Evolutionary conservation across 2,113 vertebrate species (phyloP).

Genomic region (Corythornis cristatus): DNA sequence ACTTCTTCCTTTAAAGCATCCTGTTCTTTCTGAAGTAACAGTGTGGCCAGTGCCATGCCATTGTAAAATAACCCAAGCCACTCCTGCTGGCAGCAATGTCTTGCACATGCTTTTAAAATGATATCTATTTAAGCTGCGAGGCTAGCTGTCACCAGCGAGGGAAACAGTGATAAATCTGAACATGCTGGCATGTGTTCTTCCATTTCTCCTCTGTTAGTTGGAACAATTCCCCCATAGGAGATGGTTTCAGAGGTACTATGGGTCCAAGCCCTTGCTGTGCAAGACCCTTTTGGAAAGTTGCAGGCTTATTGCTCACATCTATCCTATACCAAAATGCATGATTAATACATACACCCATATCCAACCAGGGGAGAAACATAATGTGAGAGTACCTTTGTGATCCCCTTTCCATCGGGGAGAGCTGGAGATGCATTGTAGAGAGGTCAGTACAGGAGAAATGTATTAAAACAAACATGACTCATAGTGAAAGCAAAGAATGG

Average conservation of each 20-base stretch:
- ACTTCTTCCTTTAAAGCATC: fast-evolving
- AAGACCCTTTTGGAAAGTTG: background rate
- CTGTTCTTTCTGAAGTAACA: fast-evolving
- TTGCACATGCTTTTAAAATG: background rate
- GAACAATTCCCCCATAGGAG: background rate
- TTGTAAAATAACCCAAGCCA: fast-evolving
- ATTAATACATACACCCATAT: fast-evolving
- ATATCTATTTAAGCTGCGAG: background rate
- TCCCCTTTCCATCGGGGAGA: background rate
- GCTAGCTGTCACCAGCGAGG: background rate
- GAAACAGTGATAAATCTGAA: background rate
- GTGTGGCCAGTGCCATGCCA: fast-evolving
- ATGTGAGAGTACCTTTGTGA: background rate
- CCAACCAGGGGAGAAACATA: background rate
- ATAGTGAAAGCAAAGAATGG: background rate
- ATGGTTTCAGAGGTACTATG: background rate
- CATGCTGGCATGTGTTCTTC: background rate
- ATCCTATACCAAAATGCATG: fast-evolving
- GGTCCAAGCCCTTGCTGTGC: background rate
- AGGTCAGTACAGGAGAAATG: background rate
- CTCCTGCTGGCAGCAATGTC: background rate
- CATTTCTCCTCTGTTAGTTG: background rate
- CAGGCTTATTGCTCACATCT: fast-evolving
- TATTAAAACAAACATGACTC: background rate
- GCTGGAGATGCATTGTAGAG: fast-evolving